These are phyloP conservation scores for Kryptolebias ocellatus DNA, from an alignment of 2,797 vertebrate genomes.

Conservation along the genomic window DNA sequence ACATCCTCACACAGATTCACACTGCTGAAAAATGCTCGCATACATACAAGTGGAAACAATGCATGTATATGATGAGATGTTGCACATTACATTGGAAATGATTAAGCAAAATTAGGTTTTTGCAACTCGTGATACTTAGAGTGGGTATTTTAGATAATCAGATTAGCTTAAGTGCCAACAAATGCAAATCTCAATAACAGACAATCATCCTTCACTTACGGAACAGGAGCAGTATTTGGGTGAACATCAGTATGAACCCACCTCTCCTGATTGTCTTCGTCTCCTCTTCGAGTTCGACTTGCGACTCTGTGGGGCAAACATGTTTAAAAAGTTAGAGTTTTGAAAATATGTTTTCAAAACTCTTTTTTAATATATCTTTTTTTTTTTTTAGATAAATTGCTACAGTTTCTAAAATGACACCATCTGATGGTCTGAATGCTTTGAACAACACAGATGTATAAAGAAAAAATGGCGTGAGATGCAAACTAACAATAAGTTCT, in stretches of 20 bases:
- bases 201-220: slow-evolving; percentile 47
- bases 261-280: slow-evolving; percentile 88
- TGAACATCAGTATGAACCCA: slow-evolving; percentile 47
- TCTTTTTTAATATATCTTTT: neutral
- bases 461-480: no score
- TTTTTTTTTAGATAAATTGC: neutral
- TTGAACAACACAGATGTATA: no score
- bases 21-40: neutral
- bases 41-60: neutral
- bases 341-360: no score
- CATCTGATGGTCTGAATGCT: neutral
- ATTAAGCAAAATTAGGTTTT: slow-evolving; percentile 23
- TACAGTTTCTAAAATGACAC: no score
- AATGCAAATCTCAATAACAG: slow-evolving; percentile 75
- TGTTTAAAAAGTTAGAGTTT: neutral
- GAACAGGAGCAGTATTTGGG: no score
- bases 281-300: slow-evolving; percentile 81
- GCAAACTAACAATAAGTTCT: neutral
- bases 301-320: slow-evolving; percentile 43
- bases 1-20: neutral
- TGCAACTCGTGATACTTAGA: neutral
- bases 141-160: slow-evolving; percentile 44
- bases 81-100: neutral
- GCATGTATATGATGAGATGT: neutral
- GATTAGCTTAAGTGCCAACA: slow-evolving; percentile 63